Evolutionary conservation across 2,888 invertebrate genomes (phyloP).

Genomic region (Oscheius sp.): DNA sequence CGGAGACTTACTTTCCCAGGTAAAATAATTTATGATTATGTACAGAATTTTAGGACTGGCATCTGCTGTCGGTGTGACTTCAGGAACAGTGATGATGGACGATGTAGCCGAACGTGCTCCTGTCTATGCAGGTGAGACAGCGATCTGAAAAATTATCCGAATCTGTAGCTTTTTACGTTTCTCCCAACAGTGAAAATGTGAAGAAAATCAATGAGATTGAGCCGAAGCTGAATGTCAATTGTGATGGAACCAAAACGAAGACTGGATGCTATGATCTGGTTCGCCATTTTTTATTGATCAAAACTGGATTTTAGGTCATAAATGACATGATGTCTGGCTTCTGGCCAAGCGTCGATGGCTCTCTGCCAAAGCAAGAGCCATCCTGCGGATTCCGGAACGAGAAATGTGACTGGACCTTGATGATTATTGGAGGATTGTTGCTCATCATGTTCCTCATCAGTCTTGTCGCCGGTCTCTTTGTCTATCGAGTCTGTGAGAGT

Average conservation of each 20-base stretch:
- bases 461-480: conserved; percentile 52
- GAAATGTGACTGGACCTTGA: conserved; percentile 61
- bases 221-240: conserved; percentile 60
- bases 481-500: conserved; percentile 64
- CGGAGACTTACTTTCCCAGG: conserved; percentile 66
- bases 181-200: conserved; percentile 69
- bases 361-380: conserved; percentile 65
- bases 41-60: conserved; percentile 52
- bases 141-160: neutral
- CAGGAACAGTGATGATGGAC: conserved; percentile 70
- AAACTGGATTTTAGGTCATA: conserved; percentile 15
- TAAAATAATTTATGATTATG: neutral
- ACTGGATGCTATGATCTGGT: conserved; percentile 67
- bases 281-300: neutral
- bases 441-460: conserved; percentile 43
- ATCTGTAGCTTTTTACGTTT: conserved; percentile 65
- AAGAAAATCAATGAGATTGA: conserved; percentile 70
- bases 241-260: conserved; percentile 66
- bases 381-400: conserved; percentile 64
- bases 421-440: conserved; percentile 51
- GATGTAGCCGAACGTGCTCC: conserved; percentile 71
- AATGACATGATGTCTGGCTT: conserved; percentile 69
- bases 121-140: conserved; percentile 62
- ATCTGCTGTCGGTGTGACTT: conserved; percentile 62
- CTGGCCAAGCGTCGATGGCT: conserved; percentile 69